These are phyloP conservation scores for Prochilodus magdalenae DNA, from an alignment of 2,113 vertebrate genomes.

Conservation along the genomic window DNA sequence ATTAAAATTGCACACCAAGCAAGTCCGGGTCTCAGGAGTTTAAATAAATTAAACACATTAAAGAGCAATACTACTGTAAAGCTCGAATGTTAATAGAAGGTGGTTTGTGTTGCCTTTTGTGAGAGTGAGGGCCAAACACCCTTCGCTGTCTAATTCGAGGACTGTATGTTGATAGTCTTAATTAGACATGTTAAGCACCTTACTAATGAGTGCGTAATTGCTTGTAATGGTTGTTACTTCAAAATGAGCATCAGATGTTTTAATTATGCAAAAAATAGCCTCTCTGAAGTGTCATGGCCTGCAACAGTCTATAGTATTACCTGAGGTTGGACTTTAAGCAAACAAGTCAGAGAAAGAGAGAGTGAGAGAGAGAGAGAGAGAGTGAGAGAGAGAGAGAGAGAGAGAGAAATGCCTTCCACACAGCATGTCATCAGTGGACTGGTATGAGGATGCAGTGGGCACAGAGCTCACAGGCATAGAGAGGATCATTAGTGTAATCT, in stretches of 20 bases:
- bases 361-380: background rate
- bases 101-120: background rate
- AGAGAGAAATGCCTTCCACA: background rate
- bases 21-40: no score
- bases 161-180: slow-evolving; percentile 33
- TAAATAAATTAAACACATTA: no score
- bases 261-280: slow-evolving; percentile 34
- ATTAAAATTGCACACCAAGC: no score
- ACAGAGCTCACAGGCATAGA: slow-evolving; percentile 12
- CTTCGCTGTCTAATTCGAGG: background rate
- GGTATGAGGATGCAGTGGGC: slow-evolving; percentile 23
- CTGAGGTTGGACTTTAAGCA: background rate
- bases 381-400: background rate
- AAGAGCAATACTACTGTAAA: no score
- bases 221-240: slow-evolving; percentile 43
- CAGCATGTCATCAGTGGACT: slow-evolving; percentile 6
- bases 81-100: background rate
- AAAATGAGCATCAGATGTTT: slow-evolving; percentile 46
- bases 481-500: slow-evolving; percentile 42
- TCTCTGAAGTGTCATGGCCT: slow-evolving; percentile 14
- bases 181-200: slow-evolving; percentile 46
- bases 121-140: background rate
- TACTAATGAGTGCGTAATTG: slow-evolving; percentile 53
- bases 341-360: background rate
- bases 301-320: slow-evolving; percentile 21